Conservation (phyloP, 1,140 invertebrate species). For the Drosophila bocqueti region DNA sequence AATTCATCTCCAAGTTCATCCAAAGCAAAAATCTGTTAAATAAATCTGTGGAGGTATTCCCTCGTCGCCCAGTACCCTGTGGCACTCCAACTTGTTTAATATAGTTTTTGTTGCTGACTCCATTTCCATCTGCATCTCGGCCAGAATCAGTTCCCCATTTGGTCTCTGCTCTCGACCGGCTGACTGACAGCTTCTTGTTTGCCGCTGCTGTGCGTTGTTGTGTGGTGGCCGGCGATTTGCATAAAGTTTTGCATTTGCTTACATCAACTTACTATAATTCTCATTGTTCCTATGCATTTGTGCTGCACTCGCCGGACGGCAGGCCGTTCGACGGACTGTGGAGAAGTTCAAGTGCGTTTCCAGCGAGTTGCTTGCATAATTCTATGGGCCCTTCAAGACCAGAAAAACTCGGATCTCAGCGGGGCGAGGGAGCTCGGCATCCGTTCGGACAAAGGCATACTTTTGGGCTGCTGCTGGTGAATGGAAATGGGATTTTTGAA, state of each 20-base stretch:
- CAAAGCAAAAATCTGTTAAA: neutral
- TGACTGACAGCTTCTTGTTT: slow-evolving; percentile 57
- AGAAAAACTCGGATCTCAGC: slow-evolving; percentile 25
- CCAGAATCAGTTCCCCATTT: slow-evolving; percentile 35
- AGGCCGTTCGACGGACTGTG: slow-evolving; percentile 49
- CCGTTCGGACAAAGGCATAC: slow-evolving; percentile 48
- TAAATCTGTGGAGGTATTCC: slow-evolving; percentile 7
- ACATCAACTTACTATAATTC: slow-evolving; percentile 69
- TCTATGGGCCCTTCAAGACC: slow-evolving; percentile 50
- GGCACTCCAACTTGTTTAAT: slow-evolving; percentile 33
- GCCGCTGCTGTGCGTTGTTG: slow-evolving; percentile 37
- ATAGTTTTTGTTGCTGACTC: slow-evolving; percentile 36
- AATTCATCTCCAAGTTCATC: too few species aligned
- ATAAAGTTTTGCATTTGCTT: slow-evolving; percentile 61
- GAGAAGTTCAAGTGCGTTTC: slow-evolving; percentile 77
- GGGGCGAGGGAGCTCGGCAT: neutral
- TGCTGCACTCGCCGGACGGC: slow-evolving; percentile 65
- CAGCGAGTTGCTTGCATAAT: slow-evolving; percentile 65
- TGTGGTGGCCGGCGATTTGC: slow-evolving; percentile 53
- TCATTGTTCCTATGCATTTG: slow-evolving; percentile 81
- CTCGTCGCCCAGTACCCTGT: too few species aligned
- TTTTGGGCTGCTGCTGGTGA: slow-evolving; percentile 29
- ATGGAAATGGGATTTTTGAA: slow-evolving; percentile 41
- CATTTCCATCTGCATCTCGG: neutral
- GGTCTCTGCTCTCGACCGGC: slow-evolving; percentile 35